Base-by-base conservation (phyloP, 2,888 invertebrate genomes). In the Trichopria drosophilae region DNA sequence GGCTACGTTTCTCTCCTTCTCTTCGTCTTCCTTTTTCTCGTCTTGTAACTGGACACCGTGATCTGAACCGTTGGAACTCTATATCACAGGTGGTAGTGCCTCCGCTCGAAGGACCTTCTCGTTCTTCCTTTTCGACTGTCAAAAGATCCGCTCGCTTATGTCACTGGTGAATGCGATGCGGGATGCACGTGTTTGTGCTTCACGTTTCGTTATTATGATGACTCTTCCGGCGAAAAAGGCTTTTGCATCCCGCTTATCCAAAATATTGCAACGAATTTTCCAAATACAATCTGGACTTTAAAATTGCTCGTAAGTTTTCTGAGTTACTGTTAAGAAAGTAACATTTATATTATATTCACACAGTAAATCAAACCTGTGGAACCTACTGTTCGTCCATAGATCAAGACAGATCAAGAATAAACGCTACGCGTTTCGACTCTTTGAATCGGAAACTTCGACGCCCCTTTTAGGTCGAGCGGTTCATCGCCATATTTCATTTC, bases 71-170 rank as follows among this genome's bases (percentile, higher is more conserved):
- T 50, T 68, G 71, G 69, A 74, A 74, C 68, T 68, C 67, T 70
- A 74, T 73, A 73, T 69, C 71, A 67, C 74, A 73, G 73, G 71
- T 71, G 71, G 65, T 59, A 60, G 54, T 55, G 55, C 49, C 59
- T 56, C 44, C 55, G 63, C 50, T 61, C 55, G 54, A 59, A 57
- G 61, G 57, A 62, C 61, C 65, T 47, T 60, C 60, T 52, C 53
- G 51, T 51, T 59, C 61, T 58, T 58, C 59, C 51, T 18, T 54
- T 41, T 42, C 54, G 61, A 58, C n/a, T n/a, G n/a, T n/a, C n/a
- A n/a, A n/a, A n/a, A 56, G 61, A 55, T 53, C 57, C 44, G 50
- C 10, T 10, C 10, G 10, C 26, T 24, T 10, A 24, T 24, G 7
- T 24, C 26, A 9, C 10, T 24, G 7, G 7, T 24, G 7, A 9